Evolutionary conservation across 2,888 invertebrate species (phyloP).

Genomic region (Brachynemurus nebulosus): DNA sequence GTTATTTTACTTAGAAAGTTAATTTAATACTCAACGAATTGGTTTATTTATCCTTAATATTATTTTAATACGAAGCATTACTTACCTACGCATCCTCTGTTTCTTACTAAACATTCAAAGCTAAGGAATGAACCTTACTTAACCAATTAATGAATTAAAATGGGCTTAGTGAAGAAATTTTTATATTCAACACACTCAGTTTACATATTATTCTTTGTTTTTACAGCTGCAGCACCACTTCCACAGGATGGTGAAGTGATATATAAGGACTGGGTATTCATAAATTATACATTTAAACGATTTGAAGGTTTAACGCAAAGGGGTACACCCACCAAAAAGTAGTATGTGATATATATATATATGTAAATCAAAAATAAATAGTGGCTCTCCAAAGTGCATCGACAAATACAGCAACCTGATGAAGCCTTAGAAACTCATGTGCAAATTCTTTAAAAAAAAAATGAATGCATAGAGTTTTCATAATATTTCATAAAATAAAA

Average conservation of each 20-base stretch:
- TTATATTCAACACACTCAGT: no score
- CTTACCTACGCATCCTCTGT: no score
- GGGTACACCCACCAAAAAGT: conserved; percentile 70
- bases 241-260: conserved; percentile 82
- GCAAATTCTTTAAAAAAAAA: conserved; percentile 1
- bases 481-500: background rate
- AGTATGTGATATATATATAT: conserved; percentile 21
- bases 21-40: no score
- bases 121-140: no score
- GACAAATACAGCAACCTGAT: conserved; percentile 11
- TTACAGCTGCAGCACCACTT: conserved; percentile 70
- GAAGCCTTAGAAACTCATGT: conserved; percentile 10
- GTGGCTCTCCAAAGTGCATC: background rate
- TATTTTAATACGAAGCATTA: no score
- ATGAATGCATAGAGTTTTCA: conserved; percentile 6
- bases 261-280: conserved; percentile 99
- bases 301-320: conserved; percentile 95
- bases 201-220: conserved; percentile 14
- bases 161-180: no score
- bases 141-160: no score
- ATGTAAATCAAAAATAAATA: background rate
- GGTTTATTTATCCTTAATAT: no score
- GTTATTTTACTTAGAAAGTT: no score
- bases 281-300: conserved; percentile 99
- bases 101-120: no score